A percentile compares a stretch with the other conserved stretches of the same genome.
Evolutionary conservation across 2,797 vertebrate species (phyloP).

Genomic region (Orestias chungarensis): DNA sequence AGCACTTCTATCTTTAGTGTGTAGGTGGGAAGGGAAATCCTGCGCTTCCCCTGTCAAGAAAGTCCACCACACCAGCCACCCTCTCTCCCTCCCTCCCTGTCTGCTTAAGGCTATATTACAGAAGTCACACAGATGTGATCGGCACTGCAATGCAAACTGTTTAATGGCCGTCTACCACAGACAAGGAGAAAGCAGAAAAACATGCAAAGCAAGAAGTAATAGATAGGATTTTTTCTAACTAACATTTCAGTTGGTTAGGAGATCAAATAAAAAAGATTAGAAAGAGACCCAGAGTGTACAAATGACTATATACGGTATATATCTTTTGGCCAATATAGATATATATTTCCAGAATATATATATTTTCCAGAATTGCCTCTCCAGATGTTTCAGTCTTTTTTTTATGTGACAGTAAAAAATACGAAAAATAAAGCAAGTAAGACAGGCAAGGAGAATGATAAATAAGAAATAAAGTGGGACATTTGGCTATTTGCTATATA

Average conservation of each 20-base stretch:
- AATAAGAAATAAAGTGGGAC: constrained; percentile 8
- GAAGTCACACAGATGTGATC: constrained; percentile 32
- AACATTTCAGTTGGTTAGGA: not conserved
- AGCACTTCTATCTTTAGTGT: constrained; percentile 42
- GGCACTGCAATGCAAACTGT: constrained; percentile 34
- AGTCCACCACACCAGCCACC: constrained; percentile 28
- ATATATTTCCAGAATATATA: not conserved
- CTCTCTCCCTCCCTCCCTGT: constrained; percentile 44
- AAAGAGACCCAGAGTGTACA: not conserved
- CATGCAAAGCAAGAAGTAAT: not conserved
- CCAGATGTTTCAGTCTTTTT: not conserved
- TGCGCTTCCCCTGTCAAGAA: constrained; percentile 40
- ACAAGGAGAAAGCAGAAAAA: not conserved
- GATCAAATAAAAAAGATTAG: not conserved
- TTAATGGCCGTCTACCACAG: constrained; percentile 43
- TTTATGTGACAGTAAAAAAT: not conserved
- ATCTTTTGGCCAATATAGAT: too few species aligned
- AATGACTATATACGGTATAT: not conserved
- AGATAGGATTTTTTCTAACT: not conserved
- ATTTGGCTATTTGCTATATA: too few species aligned
- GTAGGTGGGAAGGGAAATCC: constrained; percentile 43
- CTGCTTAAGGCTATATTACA: constrained; percentile 33
- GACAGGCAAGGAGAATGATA: constrained; percentile 1
- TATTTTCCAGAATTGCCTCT: not conserved
- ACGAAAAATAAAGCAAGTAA: not conserved